phyloP scores from a whole-genome alignment of 2,113 vertebrate genomes.

The Clarias magur region DNA sequence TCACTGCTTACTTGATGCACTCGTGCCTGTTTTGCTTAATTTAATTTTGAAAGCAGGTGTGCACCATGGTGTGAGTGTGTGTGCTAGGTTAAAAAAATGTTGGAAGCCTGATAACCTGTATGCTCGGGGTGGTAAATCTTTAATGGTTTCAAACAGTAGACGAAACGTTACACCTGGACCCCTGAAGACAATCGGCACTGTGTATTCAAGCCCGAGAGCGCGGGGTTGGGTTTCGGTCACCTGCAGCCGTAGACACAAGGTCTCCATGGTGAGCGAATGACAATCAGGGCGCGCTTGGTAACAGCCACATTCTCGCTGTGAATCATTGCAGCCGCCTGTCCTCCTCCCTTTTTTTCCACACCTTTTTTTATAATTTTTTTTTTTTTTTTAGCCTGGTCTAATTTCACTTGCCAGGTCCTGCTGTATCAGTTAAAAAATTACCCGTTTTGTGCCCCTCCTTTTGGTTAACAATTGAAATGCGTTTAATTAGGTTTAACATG shows the following conservation, averaged over 20 bases:
- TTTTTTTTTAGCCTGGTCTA: conserved; percentile 22
- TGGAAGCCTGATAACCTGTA: not conserved
- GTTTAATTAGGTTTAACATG: not conserved
- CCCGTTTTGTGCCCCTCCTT: not conserved
- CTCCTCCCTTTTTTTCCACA: conserved; percentile 24
- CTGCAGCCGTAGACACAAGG: conserved; percentile 51
- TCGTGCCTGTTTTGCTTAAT: not conserved
- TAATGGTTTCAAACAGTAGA: conserved; percentile 16
- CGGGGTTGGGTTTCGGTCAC: conserved; percentile 57
- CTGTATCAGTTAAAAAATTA: not conserved
- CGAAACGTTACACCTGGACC: conserved; percentile 50
- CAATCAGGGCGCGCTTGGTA: conserved; percentile 54
- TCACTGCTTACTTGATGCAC: conserved; percentile 9
- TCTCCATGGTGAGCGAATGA: conserved; percentile 61
- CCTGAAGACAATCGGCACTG: conserved; percentile 54
- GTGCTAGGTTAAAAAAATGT: not conserved
- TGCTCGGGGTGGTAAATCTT: conserved; percentile 38
- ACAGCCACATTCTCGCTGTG: conserved; percentile 43
- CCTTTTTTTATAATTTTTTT: conserved; percentile 35
- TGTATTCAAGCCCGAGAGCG: conserved; percentile 50
- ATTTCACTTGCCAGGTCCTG: not conserved
- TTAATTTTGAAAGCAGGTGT: conserved; percentile 23
- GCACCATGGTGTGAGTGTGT: not conserved
- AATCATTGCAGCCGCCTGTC: conserved; percentile 37
- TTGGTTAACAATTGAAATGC: not conserved